Conservation (phyloP, 2,113 vertebrate species). For the Serilophus lunatus region DNA sequence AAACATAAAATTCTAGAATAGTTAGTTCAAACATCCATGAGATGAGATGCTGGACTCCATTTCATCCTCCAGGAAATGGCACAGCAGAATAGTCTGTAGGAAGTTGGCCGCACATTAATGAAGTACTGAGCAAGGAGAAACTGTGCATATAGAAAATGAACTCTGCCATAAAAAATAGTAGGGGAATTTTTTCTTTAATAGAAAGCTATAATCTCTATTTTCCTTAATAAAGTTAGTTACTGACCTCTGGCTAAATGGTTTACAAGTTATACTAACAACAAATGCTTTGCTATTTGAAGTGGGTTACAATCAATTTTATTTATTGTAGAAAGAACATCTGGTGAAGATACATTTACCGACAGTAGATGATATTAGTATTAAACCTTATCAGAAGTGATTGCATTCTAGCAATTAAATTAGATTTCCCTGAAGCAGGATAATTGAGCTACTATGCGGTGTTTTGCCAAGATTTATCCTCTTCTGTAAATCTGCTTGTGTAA, state of each 20-base stretch:
- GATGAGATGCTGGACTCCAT: neutral
- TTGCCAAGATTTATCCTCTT: conserved; percentile 65
- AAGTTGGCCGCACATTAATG: neutral
- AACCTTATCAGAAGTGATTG: conserved; percentile 62
- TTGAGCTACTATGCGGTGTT: conserved; percentile 60
- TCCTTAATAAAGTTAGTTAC: neutral
- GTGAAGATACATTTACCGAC: conserved; percentile 31
- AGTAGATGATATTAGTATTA: conserved; percentile 60
- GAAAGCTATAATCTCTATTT: neutral
- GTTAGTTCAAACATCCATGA: neutral
- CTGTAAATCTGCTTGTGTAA: conserved; percentile 59
- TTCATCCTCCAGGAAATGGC: neutral
- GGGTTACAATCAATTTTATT: conserved; percentile 4
- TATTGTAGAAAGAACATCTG: conserved; percentile 41
- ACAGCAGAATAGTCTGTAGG: neutral
- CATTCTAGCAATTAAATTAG: conserved; percentile 69
- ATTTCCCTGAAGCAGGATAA: conserved; percentile 63
- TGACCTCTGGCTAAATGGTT: neutral
- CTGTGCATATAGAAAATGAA: neutral
- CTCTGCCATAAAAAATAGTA: neutral
- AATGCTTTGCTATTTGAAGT: conserved; percentile 16
- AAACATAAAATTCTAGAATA: neutral
- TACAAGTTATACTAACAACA: neutral
- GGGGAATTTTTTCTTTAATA: neutral
- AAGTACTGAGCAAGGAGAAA: neutral